Conservation (phyloP, 2,113 vertebrate genomes). For the Periophthalmus modestus region DNA sequence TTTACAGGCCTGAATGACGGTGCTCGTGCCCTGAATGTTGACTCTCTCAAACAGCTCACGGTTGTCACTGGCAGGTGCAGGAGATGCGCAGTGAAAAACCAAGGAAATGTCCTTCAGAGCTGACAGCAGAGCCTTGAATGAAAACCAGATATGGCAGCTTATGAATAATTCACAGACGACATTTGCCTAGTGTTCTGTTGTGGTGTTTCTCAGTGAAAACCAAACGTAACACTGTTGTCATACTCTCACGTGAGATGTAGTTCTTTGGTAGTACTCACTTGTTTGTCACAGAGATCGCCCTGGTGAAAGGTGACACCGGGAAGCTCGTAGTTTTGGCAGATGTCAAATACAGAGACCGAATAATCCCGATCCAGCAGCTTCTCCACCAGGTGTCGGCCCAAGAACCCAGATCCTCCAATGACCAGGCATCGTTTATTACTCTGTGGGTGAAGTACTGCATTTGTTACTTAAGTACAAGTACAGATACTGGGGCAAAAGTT, state of each 20-base stretch:
- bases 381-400: constrained; percentile 92
- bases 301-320: constrained; percentile 83
- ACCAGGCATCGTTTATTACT: constrained; percentile 84
- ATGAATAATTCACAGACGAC: not conserved
- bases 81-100: constrained; percentile 95
- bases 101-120: constrained; percentile 83
- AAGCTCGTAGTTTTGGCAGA: constrained; percentile 81
- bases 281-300: constrained; percentile 89
- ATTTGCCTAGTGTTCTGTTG: not conserved
- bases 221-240: not conserved
- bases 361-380: constrained; percentile 86
- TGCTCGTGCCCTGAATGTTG: constrained; percentile 87
- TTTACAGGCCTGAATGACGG: constrained; percentile 85
- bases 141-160: not conserved
- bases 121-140: constrained; percentile 82
- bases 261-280: constrained; percentile 72
- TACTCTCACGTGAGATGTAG: not conserved
- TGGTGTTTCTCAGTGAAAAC: not conserved
- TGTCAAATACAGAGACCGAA: constrained; percentile 88
- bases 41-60: constrained; percentile 88
- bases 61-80: constrained; percentile 86
- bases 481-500: no score
- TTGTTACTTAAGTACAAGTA: no score
- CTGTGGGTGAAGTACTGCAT: constrained; percentile 62
- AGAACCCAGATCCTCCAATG: constrained; percentile 91